A percentile compares a stretch with the other conserved stretches of the same genome.
These are phyloP conservation scores for Pachliopta kotzebuea DNA, from an alignment of 2,888 invertebrate species.

Conservation along the genomic window DNA sequence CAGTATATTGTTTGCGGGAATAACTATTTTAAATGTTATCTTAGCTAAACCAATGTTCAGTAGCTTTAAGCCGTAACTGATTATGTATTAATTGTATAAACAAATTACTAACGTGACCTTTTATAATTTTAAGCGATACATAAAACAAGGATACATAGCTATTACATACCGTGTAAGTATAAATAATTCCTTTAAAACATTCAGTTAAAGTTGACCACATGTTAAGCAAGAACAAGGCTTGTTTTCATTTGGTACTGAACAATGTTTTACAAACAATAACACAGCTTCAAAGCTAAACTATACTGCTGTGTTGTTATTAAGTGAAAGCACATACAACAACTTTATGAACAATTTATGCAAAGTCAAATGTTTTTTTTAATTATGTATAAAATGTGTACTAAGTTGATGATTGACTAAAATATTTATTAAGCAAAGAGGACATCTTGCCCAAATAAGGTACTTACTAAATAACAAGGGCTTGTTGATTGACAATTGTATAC, in stretches of 20 bases:
- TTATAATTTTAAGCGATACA: not conserved
- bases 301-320: constrained; percentile 15
- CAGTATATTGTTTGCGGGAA: no score
- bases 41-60: no score
- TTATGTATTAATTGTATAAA: no score
- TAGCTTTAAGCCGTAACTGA: no score
- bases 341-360: not conserved
- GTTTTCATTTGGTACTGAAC: constrained; percentile 4
- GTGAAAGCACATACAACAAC: constrained; percentile 7
- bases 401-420: not conserved
- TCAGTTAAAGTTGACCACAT: not conserved
- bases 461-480: not conserved
- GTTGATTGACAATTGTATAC: not conserved
- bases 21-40: no score
- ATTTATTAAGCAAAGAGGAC: no score
- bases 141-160: no score
- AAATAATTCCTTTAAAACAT: not conserved
- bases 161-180: no score
- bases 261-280: constrained; percentile 12
- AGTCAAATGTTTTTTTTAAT: not conserved
- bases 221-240: constrained; percentile 4
- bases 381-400: not conserved
- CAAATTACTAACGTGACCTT: not conserved
- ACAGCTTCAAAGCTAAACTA: constrained; percentile 10
- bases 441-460: not conserved